Percentiles rank a stretch among this genome's conserved stretches.
Conservation (phyloP, 2,888 invertebrate genomes). For the Neocrepidodera transversa region DNA sequence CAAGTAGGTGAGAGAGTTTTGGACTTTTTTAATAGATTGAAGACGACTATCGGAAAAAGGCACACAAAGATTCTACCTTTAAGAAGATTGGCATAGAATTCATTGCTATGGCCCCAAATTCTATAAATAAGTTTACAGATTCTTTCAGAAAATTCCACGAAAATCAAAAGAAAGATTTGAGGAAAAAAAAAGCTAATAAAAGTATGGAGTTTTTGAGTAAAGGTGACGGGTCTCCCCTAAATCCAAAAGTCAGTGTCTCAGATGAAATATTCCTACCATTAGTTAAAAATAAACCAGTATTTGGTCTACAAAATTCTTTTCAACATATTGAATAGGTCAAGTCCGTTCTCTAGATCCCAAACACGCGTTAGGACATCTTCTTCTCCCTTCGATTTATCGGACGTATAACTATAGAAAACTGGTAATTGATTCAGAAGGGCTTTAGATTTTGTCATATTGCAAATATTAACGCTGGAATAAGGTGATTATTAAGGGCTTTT, state of each 20-base stretch:
- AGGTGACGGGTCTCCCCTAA: background rate
- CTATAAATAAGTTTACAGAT: background rate
- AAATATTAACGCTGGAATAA: too few species aligned
- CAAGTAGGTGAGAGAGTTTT: background rate
- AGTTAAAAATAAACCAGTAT: background rate
- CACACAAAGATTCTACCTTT: slow-evolving; percentile 37
- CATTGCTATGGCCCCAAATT: background rate
- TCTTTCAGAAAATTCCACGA: background rate
- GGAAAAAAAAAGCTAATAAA: background rate
- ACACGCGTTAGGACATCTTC: too few species aligned
- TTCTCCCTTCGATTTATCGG: too few species aligned
- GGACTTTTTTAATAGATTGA: slow-evolving; percentile 43
- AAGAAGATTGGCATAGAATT: background rate
- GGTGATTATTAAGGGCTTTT: too few species aligned
- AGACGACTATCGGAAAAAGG: slow-evolving; percentile 45
- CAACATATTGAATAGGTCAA: too few species aligned
- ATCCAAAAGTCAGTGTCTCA: background rate
- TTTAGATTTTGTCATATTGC: too few species aligned
- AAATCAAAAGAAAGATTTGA: background rate
- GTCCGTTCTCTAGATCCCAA: too few species aligned
- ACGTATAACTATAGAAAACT: too few species aligned
- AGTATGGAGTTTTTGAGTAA: background rate
- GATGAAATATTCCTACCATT: background rate
- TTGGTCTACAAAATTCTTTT: background rate
- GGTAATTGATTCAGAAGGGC: too few species aligned